Percentiles rank a stretch among this genome's conserved stretches.
These are phyloP conservation scores for Perca schrenkii DNA, from an alignment of 2,113 vertebrate genomes.

Conservation along the genomic window DNA sequence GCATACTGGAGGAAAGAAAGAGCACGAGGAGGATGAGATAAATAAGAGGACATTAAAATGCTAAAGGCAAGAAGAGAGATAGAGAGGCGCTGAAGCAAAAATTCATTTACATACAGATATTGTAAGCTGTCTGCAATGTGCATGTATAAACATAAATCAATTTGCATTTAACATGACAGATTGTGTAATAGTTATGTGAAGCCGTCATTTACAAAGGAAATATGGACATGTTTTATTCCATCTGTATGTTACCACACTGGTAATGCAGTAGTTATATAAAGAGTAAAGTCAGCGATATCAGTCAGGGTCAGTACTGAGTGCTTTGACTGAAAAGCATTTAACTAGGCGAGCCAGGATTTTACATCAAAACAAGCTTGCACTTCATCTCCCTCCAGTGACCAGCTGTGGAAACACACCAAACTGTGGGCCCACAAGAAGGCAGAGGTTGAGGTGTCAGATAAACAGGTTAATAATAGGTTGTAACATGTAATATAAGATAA, in stretches of 20 bases:
- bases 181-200: neutral
- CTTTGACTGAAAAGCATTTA: neutral
- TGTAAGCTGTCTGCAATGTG: neutral
- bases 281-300: neutral
- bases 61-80: conserved; percentile 18
- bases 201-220: neutral
- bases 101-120: conserved; percentile 8
- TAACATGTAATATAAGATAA: too few species aligned
- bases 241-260: neutral
- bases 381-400: conserved; percentile 68
- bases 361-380: conserved; percentile 13
- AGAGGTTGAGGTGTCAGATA: neutral
- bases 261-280: neutral
- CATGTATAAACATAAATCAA: conserved; percentile 6
- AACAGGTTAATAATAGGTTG: neutral
- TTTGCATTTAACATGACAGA: conserved; percentile 13
- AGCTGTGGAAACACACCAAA: conserved; percentile 29
- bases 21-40: neutral
- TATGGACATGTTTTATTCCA: neutral
- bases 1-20: neutral
- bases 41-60: conserved; percentile 7
- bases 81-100: conserved; percentile 1
- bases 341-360: neutral
- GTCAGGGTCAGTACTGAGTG: neutral
- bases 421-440: neutral